Evolutionary conservation across 2,888 invertebrate genomes (phyloP).

Genomic region (Ryuthela nishihirai): DNA sequence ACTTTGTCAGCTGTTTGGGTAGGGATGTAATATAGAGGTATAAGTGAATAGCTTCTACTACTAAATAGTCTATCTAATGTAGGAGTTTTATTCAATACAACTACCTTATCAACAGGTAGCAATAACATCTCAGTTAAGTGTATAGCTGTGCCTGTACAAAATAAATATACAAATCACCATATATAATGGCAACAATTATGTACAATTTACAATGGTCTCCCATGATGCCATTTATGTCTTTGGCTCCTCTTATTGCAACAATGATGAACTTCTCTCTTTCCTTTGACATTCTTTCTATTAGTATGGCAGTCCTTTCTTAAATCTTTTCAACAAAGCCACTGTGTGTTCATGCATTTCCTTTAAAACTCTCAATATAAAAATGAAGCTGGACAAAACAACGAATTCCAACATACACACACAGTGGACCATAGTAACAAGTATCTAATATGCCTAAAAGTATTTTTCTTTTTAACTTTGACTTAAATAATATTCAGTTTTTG

Average conservation of each 20-base stretch:
- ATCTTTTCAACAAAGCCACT: no score
- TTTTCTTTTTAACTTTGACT: no score
- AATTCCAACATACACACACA: no score
- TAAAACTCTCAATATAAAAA: no score
- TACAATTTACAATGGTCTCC: conserved; percentile 30
- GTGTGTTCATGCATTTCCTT: no score
- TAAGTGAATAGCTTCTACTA: conserved; percentile 32
- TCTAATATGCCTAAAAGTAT: no score
- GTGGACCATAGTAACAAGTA: no score
- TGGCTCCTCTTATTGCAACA: conserved; percentile 30
- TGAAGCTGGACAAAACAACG: no score
- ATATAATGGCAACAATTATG: conserved; percentile 31
- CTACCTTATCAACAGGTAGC: conserved; percentile 33
- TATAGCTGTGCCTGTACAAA: conserved; percentile 37
- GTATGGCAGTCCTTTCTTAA: no score
- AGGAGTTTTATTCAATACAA: conserved; percentile 34
- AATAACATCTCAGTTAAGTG: conserved; percentile 34
- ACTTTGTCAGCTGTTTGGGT: conserved; percentile 15
- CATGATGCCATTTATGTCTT: conserved; percentile 21
- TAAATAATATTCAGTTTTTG: no score
- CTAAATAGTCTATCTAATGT: conserved; percentile 27
- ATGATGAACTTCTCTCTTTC: conserved; percentile 25
- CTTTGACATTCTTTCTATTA: no score
- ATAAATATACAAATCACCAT: conserved; percentile 38
- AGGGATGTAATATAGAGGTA: no score